Base-by-base conservation (phyloP, 2,888 invertebrate species). In the Eueremaeus valkanovi region DNA sequence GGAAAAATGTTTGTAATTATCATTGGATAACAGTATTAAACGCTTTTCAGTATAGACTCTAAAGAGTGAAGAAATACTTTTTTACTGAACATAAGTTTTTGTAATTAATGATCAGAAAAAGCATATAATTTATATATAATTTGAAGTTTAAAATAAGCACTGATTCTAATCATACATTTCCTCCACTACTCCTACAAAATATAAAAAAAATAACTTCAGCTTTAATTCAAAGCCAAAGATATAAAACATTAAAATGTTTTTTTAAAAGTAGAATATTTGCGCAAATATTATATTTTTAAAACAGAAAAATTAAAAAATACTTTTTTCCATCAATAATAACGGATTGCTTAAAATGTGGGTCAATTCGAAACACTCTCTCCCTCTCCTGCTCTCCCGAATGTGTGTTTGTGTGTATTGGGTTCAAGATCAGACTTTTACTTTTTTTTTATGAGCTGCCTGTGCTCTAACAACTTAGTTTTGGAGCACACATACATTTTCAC, bases 331-430 rank as follows among this genome's bases (percentile, higher is more conserved):
- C n/a, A 16, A 24, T 5, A 55, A 55, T 55, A 55, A 55, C 55
- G 55, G 55, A 55, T 55, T 55, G 27, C 55, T 55, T 55, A 55
- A 55, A 55, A 55, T 55, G 27, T 55, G 55, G 55, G 55, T 55
- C 55, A 24, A 55, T 55, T 55, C 27, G 55, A n/a, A n/a, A n/a
- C 27, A 55, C 36, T 36, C 36, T 36, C 36, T 8, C 36, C 11
- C 36, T 36, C 36, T 36, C 5, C 6, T 8, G 5, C 11, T 36
- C 6, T 24, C 24, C 24, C 55, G 13, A 55, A 55, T 55, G 55
- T 55, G 55, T 55, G 55, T 55, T 55, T 55, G 55, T 55, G 55
- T 55, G 55, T 55, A 55, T 55, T 13, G 8, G 55, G 55, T 3
- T 55, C 55, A 55, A 55, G 55, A 55, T 55, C 55, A 55, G 24